Evolutionary conservation across 2,797 vertebrate genomes (phyloP).

Genomic region (Scarus forsteni): DNA sequence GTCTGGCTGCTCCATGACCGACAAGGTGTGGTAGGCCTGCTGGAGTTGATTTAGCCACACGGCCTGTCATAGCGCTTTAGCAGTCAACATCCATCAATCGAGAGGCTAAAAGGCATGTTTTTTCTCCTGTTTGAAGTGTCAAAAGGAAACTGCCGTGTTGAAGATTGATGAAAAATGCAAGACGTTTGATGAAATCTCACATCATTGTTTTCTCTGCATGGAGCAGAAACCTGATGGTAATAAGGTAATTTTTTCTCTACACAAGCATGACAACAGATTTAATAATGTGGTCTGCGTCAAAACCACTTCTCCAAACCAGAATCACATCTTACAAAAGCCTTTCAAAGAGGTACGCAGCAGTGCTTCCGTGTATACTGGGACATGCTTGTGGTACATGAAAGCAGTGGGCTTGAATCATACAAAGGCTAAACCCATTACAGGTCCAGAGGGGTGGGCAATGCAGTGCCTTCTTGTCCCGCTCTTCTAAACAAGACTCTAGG

Average conservation of each 20-base stretch:
- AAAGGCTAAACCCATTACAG: conserved; percentile 87
- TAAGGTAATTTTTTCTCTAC: conserved; percentile 41
- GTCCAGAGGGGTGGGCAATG: conserved; percentile 86
- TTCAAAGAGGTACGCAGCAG: conserved; percentile 43
- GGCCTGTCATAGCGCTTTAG: conserved; percentile 70
- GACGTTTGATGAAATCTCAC: conserved; percentile 58
- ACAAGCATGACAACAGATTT: conserved; percentile 68
- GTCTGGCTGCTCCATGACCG: conserved; percentile 74
- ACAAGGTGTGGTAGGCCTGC: conserved; percentile 79
- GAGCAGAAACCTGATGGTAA: conserved; percentile 58
- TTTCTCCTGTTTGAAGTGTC: conserved; percentile 55
- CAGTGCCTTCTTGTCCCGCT: conserved; percentile 81
- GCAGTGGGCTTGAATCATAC: conserved; percentile 81
- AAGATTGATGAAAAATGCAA: conserved; percentile 52
- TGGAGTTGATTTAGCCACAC: conserved; percentile 80
- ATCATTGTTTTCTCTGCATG: conserved; percentile 62
- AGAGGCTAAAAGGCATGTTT: conserved; percentile 49
- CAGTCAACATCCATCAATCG: conserved; percentile 74
- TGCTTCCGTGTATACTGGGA: conserved; percentile 71
- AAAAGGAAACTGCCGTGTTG: conserved; percentile 47
- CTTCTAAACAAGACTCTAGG: conserved; percentile 89
- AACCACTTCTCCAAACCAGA: conserved; percentile 56
- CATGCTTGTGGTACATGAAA: conserved; percentile 84
- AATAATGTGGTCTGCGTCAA: conserved; percentile 54
- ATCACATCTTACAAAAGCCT: conserved; percentile 50